A percentile compares a stretch with the other conserved stretches of the same genome.
Evolutionary conservation across 2,113 vertebrate species (phyloP).

Genomic region (Bothrops jararaca): DNA sequence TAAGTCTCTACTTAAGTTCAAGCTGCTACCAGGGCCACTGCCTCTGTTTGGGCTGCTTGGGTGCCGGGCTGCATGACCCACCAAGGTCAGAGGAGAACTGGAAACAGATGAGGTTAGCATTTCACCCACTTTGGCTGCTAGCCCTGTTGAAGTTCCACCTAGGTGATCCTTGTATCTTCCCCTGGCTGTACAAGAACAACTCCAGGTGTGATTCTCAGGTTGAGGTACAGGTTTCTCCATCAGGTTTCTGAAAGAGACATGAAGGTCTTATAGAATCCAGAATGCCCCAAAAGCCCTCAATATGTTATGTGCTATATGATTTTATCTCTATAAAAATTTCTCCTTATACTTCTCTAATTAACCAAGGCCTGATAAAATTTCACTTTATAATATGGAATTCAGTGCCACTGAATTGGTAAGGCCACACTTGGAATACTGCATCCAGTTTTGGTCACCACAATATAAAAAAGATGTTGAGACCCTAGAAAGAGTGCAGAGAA

Average conservation of each 20-base stretch:
- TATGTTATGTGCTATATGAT: not conserved
- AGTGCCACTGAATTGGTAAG: not conserved
- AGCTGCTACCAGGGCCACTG: conserved; percentile 1
- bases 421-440: not conserved
- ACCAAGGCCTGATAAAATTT: not conserved
- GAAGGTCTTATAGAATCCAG: not conserved
- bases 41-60: not conserved
- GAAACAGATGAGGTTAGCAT: conserved; percentile 55
- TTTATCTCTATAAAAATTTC: not conserved
- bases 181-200: conserved; percentile 75
- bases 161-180: conserved; percentile 62
- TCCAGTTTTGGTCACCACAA: not conserved
- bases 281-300: not conserved
- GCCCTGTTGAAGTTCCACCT: conserved; percentile 61
- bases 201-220: conserved; percentile 82
- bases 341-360: not conserved
- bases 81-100: conserved; percentile 32
- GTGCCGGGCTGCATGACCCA: conserved; percentile 1
- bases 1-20: conserved; percentile 77
- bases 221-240: conserved; percentile 78
- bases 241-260: not conserved
- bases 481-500: not conserved
- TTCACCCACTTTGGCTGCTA: conserved; percentile 74
- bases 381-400: not conserved
- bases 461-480: not conserved